These are phyloP conservation scores for Drosophila lini DNA, from an alignment of 1,140 invertebrate species.

Conservation along the genomic window DNA sequence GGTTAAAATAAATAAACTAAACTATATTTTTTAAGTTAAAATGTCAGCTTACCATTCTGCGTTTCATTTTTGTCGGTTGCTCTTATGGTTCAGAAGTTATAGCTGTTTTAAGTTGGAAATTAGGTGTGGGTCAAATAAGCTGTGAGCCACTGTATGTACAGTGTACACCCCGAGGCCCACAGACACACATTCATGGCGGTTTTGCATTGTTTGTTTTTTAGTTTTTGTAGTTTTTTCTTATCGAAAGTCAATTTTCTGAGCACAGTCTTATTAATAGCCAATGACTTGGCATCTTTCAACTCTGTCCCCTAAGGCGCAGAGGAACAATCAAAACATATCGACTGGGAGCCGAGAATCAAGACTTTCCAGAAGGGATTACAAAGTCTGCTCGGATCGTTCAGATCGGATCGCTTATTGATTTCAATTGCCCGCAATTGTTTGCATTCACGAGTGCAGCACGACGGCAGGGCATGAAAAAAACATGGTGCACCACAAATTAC, in stretches of 20 bases:
- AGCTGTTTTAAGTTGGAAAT: no score
- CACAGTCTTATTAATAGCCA: conserved; percentile 66
- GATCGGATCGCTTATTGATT: conserved; percentile 69
- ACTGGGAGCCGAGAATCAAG: conserved; percentile 21
- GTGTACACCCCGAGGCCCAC: conserved; percentile 4
- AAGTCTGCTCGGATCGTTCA: conserved; percentile 33
- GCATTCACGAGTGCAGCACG: conserved; percentile 30
- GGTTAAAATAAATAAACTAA: no score
- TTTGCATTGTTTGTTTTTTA: conserved; percentile 30
- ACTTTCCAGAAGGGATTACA: conserved; percentile 52
- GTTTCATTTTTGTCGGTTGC: no score
- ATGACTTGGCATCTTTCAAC: conserved; percentile 57
- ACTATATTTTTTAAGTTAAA: no score
- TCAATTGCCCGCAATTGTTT: conserved; percentile 76
- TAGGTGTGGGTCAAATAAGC: no score
- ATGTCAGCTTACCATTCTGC: no score
- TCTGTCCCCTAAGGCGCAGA: not conserved
- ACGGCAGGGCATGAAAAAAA: conserved; percentile 26
- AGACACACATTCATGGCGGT: conserved; percentile 20
- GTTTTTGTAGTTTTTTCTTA: conserved; percentile 39
- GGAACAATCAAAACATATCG: conserved; percentile 7
- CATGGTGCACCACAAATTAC: conserved; percentile 16
- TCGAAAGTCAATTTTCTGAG: conserved; percentile 65
- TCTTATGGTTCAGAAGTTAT: no score
- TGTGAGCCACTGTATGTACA: not conserved